Evolutionary conservation across 2,113 vertebrate species (phyloP), one percentile per base, ranked within the genome.

Genomic region (Lagenorhynchus albirostris): DNA sequence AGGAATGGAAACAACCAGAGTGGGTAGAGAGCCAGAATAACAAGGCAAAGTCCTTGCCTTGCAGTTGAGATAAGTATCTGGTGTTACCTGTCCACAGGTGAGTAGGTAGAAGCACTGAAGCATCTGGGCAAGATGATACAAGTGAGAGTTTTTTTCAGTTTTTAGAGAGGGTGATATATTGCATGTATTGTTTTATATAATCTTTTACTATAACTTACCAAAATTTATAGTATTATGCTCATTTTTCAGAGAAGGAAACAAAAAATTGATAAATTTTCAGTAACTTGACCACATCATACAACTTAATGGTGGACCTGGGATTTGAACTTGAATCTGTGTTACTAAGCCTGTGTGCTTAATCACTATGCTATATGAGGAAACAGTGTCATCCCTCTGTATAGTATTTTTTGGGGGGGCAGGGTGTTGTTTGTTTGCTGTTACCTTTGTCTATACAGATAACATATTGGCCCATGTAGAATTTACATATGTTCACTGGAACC

Each of bases 231-330:
- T 29, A 9, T 10, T 41, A 26, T 58, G 68, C 0, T 12, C 11
- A 89, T 90, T 91, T 89, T 89, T 86, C 31, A 65, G 33, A 85
- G 60, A 91, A 68, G 8, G 18, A 84, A 93, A 53, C 41, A 25
- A n/a, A 76, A 87, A 87, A 36, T 8, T 26, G 2, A 21, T 58
- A 79, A 55, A 55, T 63, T 62, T 50, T 92, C 36, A 47, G 9
- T 36, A 73, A 86, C 23, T 81, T 92, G 36, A 68, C 33, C n/a
- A 50, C n/a, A 31, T 60, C 31, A 36, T 20, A 33, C 53, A 71
- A 71, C 6, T 76, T 81, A 26, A 70, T 44, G 33, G 21, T 10
- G 14, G 29, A 76, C 44, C 17, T 67, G 8, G 3, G 29, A 38
- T 94, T 93, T 92, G 33, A 92, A 55, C 9, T 76, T 12, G 15